Percentiles rank a stretch among this genome's conserved stretches.
These are phyloP conservation scores for Cavia porcellus DNA, from an alignment of 2,113 vertebrate genomes.

Conservation along the genomic window DNA sequence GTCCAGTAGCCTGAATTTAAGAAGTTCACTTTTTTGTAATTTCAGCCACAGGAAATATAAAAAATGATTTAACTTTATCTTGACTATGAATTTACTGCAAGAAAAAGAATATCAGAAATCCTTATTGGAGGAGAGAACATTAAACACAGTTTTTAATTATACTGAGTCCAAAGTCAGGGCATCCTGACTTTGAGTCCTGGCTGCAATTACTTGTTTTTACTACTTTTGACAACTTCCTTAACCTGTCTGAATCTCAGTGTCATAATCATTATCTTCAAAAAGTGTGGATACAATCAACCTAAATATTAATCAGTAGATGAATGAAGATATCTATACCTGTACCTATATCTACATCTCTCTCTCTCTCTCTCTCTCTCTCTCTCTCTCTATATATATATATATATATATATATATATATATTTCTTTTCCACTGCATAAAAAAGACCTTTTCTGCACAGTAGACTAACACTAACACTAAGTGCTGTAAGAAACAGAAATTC, in stretches of 20 bases:
- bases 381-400: too few relatives aligned
- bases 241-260: not conserved
- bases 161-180: not conserved
- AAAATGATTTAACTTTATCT: slow-evolving; percentile 4
- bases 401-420: too few relatives aligned
- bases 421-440: too few relatives aligned
- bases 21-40: not conserved
- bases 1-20: slow-evolving; percentile 30
- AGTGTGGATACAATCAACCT: not conserved
- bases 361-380: not conserved
- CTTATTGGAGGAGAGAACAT: slow-evolving; percentile 10
- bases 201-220: not conserved
- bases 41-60: not conserved
- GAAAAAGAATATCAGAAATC: slow-evolving; percentile 31
- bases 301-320: not conserved
- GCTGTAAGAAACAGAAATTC: not conserved
- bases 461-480: not conserved
- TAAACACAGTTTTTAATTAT: slow-evolving; percentile 20
- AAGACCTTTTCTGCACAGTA: not conserved
- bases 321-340: not conserved
- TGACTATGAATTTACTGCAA: not conserved
- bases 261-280: not conserved
- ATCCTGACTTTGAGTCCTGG: slow-evolving; percentile 18
- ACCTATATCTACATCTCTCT: not conserved
- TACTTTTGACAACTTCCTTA: slow-evolving; percentile 2